These are phyloP conservation scores for Halichoeres trimaculatus DNA, from an alignment of 2,113 vertebrate genomes.

Conservation along the genomic window DNA sequence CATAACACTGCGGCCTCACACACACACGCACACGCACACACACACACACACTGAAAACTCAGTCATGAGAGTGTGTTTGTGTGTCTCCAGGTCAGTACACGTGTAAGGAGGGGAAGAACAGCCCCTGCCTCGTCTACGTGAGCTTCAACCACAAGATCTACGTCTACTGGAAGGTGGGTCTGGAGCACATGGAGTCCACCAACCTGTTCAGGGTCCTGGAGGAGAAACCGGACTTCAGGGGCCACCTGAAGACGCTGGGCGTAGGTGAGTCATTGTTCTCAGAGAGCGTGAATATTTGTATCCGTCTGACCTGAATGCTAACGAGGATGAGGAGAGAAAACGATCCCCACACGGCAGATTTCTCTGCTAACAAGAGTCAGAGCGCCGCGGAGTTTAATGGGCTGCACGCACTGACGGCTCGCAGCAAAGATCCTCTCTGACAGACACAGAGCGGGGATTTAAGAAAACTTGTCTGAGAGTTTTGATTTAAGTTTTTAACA, in stretches of 20 bases:
- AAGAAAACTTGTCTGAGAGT: too few relatives aligned
- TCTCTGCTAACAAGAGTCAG: constrained; percentile 12
- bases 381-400: not conserved
- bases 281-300: constrained; percentile 16
- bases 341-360: constrained; percentile 3
- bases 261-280: constrained; percentile 87
- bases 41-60: too few relatives aligned
- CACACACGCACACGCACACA: not conserved
- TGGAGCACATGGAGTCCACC: constrained; percentile 97
- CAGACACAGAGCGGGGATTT: too few relatives aligned
- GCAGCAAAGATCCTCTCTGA: too few relatives aligned
- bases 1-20: too few relatives aligned
- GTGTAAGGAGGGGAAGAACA: constrained; percentile 92
- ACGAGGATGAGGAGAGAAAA: constrained; percentile 15
- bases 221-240: constrained; percentile 82
- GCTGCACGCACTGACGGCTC: too few relatives aligned
- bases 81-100: constrained; percentile 90
- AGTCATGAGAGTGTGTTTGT: not conserved
- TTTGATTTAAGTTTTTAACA: too few relatives aligned
- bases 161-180: constrained; percentile 95
- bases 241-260: constrained; percentile 83
- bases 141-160: constrained; percentile 98
- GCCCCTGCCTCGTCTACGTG: constrained; percentile 95
- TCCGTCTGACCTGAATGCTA: too few relatives aligned
- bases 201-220: constrained; percentile 91